These are phyloP conservation scores for Meta bourneti DNA, from an alignment of 2,888 invertebrate species.

Conservation along the genomic window DNA sequence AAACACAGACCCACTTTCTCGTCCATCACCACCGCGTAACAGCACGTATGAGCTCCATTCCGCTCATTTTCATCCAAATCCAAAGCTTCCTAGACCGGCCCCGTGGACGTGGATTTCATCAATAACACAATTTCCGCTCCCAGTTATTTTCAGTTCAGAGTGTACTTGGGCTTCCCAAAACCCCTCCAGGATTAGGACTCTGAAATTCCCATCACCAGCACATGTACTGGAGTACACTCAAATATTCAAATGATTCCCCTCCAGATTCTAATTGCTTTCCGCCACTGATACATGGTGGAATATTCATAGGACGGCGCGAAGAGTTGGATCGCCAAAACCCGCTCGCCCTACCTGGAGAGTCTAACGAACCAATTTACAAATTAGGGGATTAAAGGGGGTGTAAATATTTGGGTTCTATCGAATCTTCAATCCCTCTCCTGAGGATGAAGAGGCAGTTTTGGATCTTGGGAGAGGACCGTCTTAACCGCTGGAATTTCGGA, in stretches of 20 bases:
- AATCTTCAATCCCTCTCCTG: slow-evolving; percentile 27
- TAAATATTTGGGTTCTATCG: slow-evolving; percentile 60
- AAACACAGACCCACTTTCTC: too few species aligned
- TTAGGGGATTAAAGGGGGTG: slow-evolving; percentile 34
- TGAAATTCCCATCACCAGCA: slow-evolving; percentile 34
- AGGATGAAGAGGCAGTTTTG: slow-evolving; percentile 28
- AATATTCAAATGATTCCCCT: slow-evolving; percentile 59
- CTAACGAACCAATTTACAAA: slow-evolving; percentile 64
- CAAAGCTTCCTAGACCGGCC: neutral
- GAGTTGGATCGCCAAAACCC: slow-evolving; percentile 25
- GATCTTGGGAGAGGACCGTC: slow-evolving; percentile 14
- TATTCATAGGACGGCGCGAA: slow-evolving; percentile 48
- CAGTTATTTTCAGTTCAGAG: slow-evolving; percentile 32
- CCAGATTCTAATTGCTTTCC: slow-evolving; percentile 48
- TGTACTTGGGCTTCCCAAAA: neutral
- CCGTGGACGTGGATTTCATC: neutral
- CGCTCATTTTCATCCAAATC: neutral
- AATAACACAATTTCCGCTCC: slow-evolving; percentile 21
- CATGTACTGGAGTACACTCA: slow-evolving; percentile 55
- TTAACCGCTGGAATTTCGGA: slow-evolving; percentile 24
- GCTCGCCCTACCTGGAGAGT: neutral
- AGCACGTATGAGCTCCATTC: neutral
- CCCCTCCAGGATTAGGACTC: slow-evolving; percentile 8
- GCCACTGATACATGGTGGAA: slow-evolving; percentile 18
- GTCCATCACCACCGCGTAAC: too few species aligned